Evolutionary conservation across 2,888 invertebrate genomes (phyloP).

Genomic region (Lycaena phlaeas): DNA sequence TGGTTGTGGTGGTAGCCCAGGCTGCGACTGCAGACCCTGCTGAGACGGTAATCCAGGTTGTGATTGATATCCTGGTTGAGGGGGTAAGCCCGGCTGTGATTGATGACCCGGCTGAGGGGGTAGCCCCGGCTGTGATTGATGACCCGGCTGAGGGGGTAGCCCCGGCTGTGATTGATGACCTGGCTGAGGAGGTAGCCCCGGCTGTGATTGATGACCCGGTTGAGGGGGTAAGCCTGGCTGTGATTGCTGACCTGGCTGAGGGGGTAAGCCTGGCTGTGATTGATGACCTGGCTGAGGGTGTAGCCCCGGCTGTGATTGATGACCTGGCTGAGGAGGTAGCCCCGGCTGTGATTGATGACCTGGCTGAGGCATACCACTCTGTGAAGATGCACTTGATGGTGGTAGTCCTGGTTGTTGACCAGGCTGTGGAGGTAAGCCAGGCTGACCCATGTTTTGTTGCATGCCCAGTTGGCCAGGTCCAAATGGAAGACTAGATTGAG

Average conservation of each 20-base stretch:
- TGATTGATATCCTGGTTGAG: constrained; percentile 21
- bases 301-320: constrained; percentile 13
- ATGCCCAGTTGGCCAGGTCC: constrained; percentile 10
- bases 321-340: constrained; percentile 9
- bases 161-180: no score
- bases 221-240: no score
- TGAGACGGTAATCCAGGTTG: constrained; percentile 25
- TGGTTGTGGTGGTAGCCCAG: constrained; percentile 20
- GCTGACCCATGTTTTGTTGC: constrained; percentile 19
- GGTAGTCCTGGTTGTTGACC: constrained; percentile 14
- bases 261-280: no score
- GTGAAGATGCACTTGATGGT: constrained; percentile 15
- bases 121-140: constrained; percentile 41
- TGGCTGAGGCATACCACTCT: no score
- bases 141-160: constrained; percentile 19
- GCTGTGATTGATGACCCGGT: no score
- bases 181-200: no score
- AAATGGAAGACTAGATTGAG: constrained; percentile 9
- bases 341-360: no score
- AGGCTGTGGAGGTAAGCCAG: constrained; percentile 10
- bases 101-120: constrained; percentile 21
- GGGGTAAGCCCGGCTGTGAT: constrained; percentile 25
- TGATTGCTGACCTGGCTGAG: no score
- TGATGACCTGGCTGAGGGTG: constrained; percentile 14
- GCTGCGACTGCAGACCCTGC: constrained; percentile 27